These are phyloP conservation scores for Actenoides lindsayi DNA, from an alignment of 2,113 vertebrate genomes.

Conservation along the genomic window DNA sequence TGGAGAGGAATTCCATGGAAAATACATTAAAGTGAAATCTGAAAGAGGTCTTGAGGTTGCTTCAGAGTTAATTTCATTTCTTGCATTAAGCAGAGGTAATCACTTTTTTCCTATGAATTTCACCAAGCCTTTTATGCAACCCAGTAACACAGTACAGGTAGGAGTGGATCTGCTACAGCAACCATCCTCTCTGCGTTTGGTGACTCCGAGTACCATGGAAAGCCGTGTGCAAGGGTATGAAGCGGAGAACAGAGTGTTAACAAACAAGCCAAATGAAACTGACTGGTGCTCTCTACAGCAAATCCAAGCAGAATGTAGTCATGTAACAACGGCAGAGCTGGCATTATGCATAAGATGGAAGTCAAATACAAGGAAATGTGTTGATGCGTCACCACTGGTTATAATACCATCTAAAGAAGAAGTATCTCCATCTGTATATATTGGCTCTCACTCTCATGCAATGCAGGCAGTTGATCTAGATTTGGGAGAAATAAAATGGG, in stretches of 20 bases:
- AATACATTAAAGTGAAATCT: constrained; percentile 31
- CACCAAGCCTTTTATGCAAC: not conserved
- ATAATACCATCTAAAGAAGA: constrained; percentile 45
- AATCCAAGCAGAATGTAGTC: not conserved
- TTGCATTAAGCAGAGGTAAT: constrained; percentile 74
- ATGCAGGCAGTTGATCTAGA: constrained; percentile 87
- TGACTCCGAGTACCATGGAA: not conserved
- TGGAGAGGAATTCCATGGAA: constrained; percentile 7
- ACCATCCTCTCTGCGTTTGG: not conserved
- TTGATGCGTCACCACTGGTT: constrained; percentile 92
- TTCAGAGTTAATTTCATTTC: not conserved
- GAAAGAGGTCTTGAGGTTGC: not conserved
- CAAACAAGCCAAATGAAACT: not conserved
- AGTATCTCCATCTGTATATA: constrained; percentile 73
- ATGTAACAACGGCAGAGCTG: not conserved
- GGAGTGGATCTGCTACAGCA: not conserved
- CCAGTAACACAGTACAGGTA: not conserved
- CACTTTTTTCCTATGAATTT: constrained; percentile 4
- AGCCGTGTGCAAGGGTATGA: not conserved
- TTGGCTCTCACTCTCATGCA: constrained; percentile 92
- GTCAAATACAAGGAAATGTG: constrained; percentile 89
- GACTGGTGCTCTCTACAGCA: not conserved
- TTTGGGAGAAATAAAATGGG: constrained; percentile 86
- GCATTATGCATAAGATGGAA: constrained; percentile 82
- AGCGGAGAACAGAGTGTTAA: not conserved